Percentiles rank a stretch among this genome's conserved stretches.
Conservation (phyloP, 2,113 vertebrate species). For the Opisthocomus hoazin region DNA sequence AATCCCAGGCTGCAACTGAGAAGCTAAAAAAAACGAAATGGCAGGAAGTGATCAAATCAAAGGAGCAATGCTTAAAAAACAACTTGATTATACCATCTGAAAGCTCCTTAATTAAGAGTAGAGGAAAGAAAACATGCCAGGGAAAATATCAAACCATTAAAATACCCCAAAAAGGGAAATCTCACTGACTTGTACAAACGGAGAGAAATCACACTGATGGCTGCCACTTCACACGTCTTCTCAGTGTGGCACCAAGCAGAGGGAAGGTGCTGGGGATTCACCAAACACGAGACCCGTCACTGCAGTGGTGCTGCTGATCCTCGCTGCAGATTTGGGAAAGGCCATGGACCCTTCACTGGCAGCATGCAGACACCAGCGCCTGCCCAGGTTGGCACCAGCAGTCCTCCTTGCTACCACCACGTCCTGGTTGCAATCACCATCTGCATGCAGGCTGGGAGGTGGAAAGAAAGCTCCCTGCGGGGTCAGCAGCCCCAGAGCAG, state of each 20-base stretch:
- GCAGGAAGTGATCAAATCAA: neutral
- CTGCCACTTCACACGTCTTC: neutral
- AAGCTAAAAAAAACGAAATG: neutral
- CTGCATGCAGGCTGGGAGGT: rapidly evolving
- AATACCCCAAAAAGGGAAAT: neutral
- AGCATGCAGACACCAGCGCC: rapidly evolving
- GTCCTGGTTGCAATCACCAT: neutral
- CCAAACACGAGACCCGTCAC: rapidly evolving
- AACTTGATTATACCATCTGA: neutral
- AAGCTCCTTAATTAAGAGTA: neutral
- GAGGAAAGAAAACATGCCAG: rapidly evolving
- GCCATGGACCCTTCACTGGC: rapidly evolving
- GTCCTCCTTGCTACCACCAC: rapidly evolving
- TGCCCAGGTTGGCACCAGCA: rapidly evolving
- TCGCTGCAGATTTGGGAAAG: neutral
- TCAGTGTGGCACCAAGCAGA: neutral
- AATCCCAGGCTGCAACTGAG: neutral
- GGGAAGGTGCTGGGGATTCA: rapidly evolving
- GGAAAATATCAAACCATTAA: neutral
- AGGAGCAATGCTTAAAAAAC: neutral
- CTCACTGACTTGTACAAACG: neutral
- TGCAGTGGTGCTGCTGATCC: rapidly evolving
- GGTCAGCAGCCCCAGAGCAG: neutral
- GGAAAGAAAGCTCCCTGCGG: neutral
- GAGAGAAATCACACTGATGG: neutral